Base-by-base conservation (phyloP, 2,113 vertebrate genomes). In the Lipophrys pholis region DNA sequence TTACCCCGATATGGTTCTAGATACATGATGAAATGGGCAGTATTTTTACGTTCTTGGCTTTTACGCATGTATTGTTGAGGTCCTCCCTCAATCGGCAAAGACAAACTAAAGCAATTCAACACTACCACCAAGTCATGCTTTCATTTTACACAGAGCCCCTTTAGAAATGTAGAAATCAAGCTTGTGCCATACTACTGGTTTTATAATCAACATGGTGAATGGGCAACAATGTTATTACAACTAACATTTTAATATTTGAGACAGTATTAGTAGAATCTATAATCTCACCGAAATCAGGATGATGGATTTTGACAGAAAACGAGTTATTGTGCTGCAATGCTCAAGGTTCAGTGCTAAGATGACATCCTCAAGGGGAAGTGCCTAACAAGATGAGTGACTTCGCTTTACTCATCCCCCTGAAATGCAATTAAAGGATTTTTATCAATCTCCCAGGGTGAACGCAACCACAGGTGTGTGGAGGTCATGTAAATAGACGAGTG, bases 261-360 rank as follows among this genome's bases (percentile, higher is more conserved):
- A 50, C 6, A 9, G 6, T 15, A 30, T 11, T 21, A 5, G n/a
- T 6, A 45, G 43, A 16, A 5, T 66, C 50, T 45, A 39, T 51
- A 62, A 62, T 45, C 39, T 6, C 70, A 50, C 46, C 15, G 36
- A 51, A 78, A 48, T 65, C 70, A 75, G 69, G 74, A 63, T 61
- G 49, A 55, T 43, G 42, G 73, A 56, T 62, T 65, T 69, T 64
- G 6, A 36, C 62, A 36, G 21, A 81, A 58, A 50, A 55, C 6
- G 45, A 74, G 54, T 66, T 54, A 62, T 50, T 50, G 39, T 79
- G 68, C 82, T 74, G 71, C 68, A 76, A 45, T 43, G 72, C 73
- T 68, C 16, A 52, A 42, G 65, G 82, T 73, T 53, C 8, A 21
- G 76, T 82, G 72, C 76, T 76, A 84, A 70, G 21, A 39, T 15